phyloP scores from a whole-genome alignment of 2,113 vertebrate species.

The Strix aluco region DNA sequence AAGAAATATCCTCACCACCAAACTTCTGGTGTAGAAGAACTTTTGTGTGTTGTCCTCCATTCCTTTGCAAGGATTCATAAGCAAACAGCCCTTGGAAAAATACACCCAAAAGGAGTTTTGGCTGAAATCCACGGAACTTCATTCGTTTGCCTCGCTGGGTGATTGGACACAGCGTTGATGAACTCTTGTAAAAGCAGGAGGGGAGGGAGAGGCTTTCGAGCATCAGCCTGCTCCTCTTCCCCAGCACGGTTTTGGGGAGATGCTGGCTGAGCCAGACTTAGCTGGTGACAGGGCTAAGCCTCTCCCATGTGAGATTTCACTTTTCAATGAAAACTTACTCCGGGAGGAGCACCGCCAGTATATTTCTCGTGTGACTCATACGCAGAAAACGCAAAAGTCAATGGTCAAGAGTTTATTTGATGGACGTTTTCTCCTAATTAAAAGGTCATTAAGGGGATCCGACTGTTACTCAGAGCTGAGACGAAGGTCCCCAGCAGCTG shows the following conservation, averaged over 20 bases:
- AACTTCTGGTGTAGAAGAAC: neutral
- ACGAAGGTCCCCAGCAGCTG: slow-evolving; percentile 27
- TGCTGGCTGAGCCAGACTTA: neutral
- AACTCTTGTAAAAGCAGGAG: slow-evolving; percentile 8
- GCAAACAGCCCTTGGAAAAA: slow-evolving; percentile 48
- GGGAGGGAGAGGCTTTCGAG: neutral
- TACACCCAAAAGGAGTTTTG: slow-evolving; percentile 30
- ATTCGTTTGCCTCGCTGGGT: slow-evolving; percentile 9
- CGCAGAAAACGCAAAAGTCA: slow-evolving; percentile 63
- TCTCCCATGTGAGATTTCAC: slow-evolving; percentile 65
- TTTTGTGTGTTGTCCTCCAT: neutral
- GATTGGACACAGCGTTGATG: neutral
- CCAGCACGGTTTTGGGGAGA: neutral
- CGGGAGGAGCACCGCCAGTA: slow-evolving; percentile 49
- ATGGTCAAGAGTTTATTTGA: slow-evolving; percentile 70
- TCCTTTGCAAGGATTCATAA: slow-evolving; percentile 45
- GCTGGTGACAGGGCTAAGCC: neutral
- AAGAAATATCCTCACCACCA: neutral
- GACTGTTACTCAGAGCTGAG: slow-evolving; percentile 54
- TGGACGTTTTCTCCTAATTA: slow-evolving; percentile 67
- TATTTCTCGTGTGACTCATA: slow-evolving; percentile 73
- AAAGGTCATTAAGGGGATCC: slow-evolving; percentile 42
- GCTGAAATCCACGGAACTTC: neutral
- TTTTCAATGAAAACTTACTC: slow-evolving; percentile 68
- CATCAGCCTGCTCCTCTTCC: neutral